Percentiles rank a stretch among this genome's conserved stretches.
Conservation (phyloP, 30 jellyfish, hydroid and myxozoan species). For the Aurelia sp. region DNA sequence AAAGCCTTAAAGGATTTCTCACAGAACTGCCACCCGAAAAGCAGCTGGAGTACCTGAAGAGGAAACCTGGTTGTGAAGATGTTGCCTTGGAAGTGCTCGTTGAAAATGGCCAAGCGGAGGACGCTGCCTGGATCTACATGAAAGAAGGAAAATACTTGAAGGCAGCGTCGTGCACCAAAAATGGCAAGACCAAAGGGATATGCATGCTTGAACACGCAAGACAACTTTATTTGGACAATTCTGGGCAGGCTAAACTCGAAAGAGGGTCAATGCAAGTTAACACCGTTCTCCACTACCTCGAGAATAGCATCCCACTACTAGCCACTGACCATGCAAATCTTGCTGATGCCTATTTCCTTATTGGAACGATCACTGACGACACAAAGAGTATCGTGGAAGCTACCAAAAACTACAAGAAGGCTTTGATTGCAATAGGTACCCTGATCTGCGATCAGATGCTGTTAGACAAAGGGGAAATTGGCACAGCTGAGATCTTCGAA, state of each 20-base stretch:
- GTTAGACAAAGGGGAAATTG: neutral
- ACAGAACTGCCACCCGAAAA: constrained; percentile 34
- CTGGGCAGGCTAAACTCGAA: neutral
- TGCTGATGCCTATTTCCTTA: constrained; percentile 34
- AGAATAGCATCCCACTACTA: neutral
- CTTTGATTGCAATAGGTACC: constrained; percentile 6
- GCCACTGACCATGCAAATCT: constrained; percentile 3
- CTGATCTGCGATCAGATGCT: constrained; percentile 7
- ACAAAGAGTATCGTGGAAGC: constrained; percentile 5
- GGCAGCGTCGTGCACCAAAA: constrained; percentile 36
- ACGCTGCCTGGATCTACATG: constrained; percentile 55
- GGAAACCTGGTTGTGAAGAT: constrained; percentile 57
- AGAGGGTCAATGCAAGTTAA: neutral
- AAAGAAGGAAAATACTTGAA: constrained; percentile 32
- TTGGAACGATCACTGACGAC: constrained; percentile 4
- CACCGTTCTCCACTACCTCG: constrained; percentile 8
- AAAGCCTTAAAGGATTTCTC: constrained; percentile 17
- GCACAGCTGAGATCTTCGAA: neutral
- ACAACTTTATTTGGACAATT: neutral
- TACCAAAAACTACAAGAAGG: neutral
- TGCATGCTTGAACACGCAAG: constrained; percentile 62
- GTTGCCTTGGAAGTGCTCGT: constrained; percentile 29
- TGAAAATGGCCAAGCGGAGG: constrained; percentile 49
- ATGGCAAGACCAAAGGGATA: constrained; percentile 4
- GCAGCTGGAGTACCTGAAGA: constrained; percentile 50